Base-by-base conservation (phyloP, 2,888 invertebrate genomes). In the Leistus spinibarbis region DNA sequence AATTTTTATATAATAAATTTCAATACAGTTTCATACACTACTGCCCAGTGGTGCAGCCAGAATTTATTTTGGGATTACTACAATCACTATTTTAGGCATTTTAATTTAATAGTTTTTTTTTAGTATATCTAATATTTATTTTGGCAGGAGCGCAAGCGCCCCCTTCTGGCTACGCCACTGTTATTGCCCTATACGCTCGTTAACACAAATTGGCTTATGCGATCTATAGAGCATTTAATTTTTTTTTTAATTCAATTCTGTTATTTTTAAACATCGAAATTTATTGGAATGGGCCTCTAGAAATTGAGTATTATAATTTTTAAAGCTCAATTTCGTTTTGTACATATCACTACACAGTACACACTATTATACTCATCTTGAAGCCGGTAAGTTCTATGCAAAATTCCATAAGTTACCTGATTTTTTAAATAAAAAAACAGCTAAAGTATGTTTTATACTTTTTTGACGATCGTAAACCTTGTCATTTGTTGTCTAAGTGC, bases 21-120 rank as follows among this genome's bases (percentile, higher is more conserved):
- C 85, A 84, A 84, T 85, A 85, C 85, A 85, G 84, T 80, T 76
- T 78, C 76, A 78, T 80, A 79, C 78, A 76, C 77, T 76, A 78
- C 78, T 40, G 40, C 40, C 40, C 40, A 40, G 40, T 40, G 40
- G 40, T 10, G 40, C 13, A 40, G 40, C 40, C 40, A 40, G 40
- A 40, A 40, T 40, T 40, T 1, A 40, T 40, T 40, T 40, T 40
- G 40, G 40, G 40, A 40, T 40, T 5, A 10, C 10, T 40, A 40
- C 40, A n/a, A n/a, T n/a, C n/a, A n/a, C n/a, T n/a, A n/a, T n/a
- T n/a, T n/a, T n/a, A n/a, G n/a, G n/a, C n/a, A n/a, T n/a, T n/a
- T n/a, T n/a, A n/a, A n/a, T n/a, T n/a, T 24, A 24, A 24, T 7
- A 24, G 24, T 24, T 24, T 24, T 7, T 24, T 4, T 24, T 24